Percentiles rank a stretch among this genome's conserved stretches.
phyloP scores from a whole-genome alignment of 2,113 vertebrate genomes.

The Rhynchomys soricoides region DNA sequence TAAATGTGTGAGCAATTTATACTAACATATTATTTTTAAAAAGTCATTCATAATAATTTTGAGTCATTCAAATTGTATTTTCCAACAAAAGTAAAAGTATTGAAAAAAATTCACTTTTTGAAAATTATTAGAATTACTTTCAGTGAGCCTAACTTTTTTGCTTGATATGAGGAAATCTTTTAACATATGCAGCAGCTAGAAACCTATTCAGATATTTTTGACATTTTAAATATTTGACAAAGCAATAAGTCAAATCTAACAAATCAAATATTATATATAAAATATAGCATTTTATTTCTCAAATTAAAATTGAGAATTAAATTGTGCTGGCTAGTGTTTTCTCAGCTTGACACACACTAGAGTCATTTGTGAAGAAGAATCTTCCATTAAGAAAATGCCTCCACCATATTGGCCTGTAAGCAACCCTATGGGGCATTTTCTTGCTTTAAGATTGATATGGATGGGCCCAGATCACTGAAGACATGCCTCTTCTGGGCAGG shows the following conservation, averaged over 20 bases:
- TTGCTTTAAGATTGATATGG: neutral
- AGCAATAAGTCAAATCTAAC: constrained; percentile 17
- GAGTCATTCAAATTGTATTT: constrained; percentile 28
- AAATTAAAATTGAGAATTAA: too few relatives aligned
- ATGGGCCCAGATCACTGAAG: neutral
- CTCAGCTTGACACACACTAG: neutral
- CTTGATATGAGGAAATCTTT: neutral
- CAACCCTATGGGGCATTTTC: neutral
- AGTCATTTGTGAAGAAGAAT: neutral
- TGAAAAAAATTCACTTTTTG: constrained; percentile 29
- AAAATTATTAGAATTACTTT: constrained; percentile 50
- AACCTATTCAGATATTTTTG: neutral
- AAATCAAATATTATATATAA: constrained; percentile 19
- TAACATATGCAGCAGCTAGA: neutral
- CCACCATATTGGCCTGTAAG: neutral
- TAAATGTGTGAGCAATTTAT: neutral
- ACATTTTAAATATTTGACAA: neutral
- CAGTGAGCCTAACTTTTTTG: constrained; percentile 23
- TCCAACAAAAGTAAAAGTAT: constrained; percentile 2
- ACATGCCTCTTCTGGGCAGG: neutral
- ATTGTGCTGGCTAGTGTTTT: neutral
- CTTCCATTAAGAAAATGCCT: neutral
- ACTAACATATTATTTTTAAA: neutral
- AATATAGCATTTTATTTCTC: neutral
- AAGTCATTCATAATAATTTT: neutral